Percentiles rank a stretch among this genome's conserved stretches.
These are phyloP conservation scores for Diabrotica undecimpunctata DNA, from an alignment of 1,140 invertebrate species.

Conservation along the genomic window DNA sequence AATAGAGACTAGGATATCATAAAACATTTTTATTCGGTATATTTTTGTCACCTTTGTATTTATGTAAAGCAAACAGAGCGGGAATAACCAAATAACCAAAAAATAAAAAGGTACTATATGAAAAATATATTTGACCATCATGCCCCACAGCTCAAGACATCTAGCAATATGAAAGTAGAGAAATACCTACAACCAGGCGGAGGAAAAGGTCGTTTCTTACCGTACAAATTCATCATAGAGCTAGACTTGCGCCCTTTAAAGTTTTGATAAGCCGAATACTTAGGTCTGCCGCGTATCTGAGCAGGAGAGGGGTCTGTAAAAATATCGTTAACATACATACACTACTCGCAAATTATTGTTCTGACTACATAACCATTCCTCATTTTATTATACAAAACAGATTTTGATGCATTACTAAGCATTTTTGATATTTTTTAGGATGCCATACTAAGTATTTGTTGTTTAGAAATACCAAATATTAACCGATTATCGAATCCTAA, in stretches of 20 bases:
- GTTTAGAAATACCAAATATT: background rate
- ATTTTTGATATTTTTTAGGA: constrained; percentile 12
- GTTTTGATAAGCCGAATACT: constrained; percentile 80
- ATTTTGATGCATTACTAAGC: constrained; percentile 23
- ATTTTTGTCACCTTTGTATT: constrained; percentile 3
- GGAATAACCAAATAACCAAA: constrained; percentile 6
- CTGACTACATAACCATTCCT: constrained; percentile 5
- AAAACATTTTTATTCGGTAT: too few species aligned
- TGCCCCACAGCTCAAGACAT: constrained; percentile 42
- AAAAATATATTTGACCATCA: constrained; percentile 23
- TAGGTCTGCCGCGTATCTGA: constrained; percentile 72
- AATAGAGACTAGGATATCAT: too few species aligned
- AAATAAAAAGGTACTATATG: background rate
- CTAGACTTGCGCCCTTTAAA: constrained; percentile 85
- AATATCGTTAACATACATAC: constrained; percentile 55
- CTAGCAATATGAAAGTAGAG: constrained; percentile 30
- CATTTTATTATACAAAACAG: constrained; percentile 14
- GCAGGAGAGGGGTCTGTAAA: constrained; percentile 62
- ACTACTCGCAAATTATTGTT: constrained; percentile 44
- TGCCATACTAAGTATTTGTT: constrained; percentile 1
- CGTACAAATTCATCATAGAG: constrained; percentile 90
- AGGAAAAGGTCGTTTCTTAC: constrained; percentile 60
- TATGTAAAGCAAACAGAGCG: background rate
- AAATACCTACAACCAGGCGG: constrained; percentile 30
- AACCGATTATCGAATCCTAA: too few species aligned